Base-by-base conservation (phyloP, 1,140 invertebrate genomes). In the Lordiphosa mommai region DNA sequence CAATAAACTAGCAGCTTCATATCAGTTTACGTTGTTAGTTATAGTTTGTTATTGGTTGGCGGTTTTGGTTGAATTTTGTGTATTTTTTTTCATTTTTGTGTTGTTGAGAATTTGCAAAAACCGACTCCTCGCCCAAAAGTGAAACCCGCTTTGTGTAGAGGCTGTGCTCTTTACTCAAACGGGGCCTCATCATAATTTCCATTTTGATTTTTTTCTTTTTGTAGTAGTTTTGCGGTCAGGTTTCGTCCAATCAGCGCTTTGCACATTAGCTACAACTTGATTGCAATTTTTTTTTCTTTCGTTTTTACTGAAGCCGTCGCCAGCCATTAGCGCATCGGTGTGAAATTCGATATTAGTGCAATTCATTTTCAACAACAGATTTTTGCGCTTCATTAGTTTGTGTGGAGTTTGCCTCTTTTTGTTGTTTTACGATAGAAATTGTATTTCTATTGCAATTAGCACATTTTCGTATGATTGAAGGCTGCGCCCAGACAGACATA, bases 311-410 rank as follows among this genome's bases (percentile, higher is more conserved):
- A 32, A 57, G 60, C 47, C 50, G 51, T 58, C 53, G 64, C 61
- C 72, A 57, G 77, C 77, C 77, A 82, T 82, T 82, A 82, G 77
- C 77, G 77, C 63, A 64, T 43, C 72, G 77, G 77, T 82, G 77
- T 84, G 77, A 82, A 82, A 84, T 82, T 82, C 71, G 77, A 82
- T 82, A 82, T 84, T 84, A 84, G 77, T 84, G 77, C 77, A 84
- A 84, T 84, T 84, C 77, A 84, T 84, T 84, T 84, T 84, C 63
- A 84, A 84, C 77, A 77, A 84, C 77, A 7, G 13, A 27, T 27
- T 29, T 49, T 76, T 68, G 36, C 47, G 67, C 72, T 84, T 82
- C 63, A 84, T 84, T 84, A 82, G 67, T 51, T 59, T 56, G 51
- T 55, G 53, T 70, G 52, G 48, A 58, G 58, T 70, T 52, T 65